Evolutionary conservation across 2,113 vertebrate species (phyloP).

Genomic region (Thamnophis sirtalis): DNA sequence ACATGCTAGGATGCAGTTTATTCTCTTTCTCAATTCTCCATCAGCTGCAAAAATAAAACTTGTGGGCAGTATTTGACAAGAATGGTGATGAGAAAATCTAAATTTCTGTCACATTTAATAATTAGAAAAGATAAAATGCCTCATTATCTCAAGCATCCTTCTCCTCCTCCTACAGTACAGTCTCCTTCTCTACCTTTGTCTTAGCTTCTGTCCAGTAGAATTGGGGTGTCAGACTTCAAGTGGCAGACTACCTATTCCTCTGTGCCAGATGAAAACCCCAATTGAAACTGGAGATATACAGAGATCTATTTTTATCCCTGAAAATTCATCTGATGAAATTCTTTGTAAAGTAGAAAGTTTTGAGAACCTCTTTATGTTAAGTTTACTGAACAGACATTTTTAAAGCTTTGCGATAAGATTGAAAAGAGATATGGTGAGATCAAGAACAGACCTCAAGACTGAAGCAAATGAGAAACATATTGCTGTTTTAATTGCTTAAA

Average conservation of each 20-base stretch:
- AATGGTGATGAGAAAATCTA: neutral
- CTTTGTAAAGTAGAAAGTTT: neutral
- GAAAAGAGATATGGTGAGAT: neutral
- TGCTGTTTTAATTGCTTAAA: neutral
- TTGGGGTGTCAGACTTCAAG: neutral
- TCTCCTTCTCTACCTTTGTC: neutral
- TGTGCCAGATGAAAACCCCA: neutral
- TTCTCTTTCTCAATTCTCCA: neutral
- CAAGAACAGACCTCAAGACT: neutral
- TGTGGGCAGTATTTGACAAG: neutral
- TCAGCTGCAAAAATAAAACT: neutral
- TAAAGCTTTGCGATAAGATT: neutral
- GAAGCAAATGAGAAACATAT: neutral
- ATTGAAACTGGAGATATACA: neutral
- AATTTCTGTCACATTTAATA: neutral
- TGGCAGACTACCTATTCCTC: neutral
- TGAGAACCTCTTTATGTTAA: neutral
- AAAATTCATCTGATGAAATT: neutral
- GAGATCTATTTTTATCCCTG: neutral
- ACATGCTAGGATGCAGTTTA: neutral
- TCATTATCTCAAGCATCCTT: neutral
- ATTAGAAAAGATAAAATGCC: neutral
- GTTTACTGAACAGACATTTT: neutral
- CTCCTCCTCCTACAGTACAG: neutral
- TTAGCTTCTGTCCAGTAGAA: neutral